Evolutionary conservation across 2,797 vertebrate species (phyloP).

Genomic region (Scomberomorus guttatus): DNA sequence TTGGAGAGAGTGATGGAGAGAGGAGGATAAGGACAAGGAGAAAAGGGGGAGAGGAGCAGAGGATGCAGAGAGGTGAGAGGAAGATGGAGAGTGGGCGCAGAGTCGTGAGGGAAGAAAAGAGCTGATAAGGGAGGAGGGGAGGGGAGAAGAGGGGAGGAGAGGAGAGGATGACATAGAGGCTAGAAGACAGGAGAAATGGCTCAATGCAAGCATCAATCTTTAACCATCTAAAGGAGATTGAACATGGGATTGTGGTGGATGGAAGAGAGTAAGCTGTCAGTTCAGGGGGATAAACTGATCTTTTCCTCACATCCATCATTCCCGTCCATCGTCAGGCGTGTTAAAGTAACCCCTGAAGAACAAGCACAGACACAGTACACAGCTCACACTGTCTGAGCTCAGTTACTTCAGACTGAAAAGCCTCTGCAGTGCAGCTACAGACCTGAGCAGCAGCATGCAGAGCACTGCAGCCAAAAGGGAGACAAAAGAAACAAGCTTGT

Average conservation of each 20-base stretch:
- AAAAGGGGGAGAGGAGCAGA: background rate
- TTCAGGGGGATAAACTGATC: constrained; percentile 6
- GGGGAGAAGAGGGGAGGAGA: background rate
- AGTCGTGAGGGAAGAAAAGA: constrained; percentile 41
- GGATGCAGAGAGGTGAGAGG: background rate
- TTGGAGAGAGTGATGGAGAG: constrained; percentile 1
- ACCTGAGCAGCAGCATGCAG: constrained; percentile 72
- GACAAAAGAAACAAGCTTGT: constrained; percentile 25
- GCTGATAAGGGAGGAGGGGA: constrained; percentile 21
- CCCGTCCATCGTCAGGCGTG: background rate
- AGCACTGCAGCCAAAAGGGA: constrained; percentile 52
- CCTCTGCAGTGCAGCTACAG: constrained; percentile 86
- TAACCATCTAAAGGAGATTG: background rate
- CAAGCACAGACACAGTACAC: background rate
- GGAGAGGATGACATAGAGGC: background rate
- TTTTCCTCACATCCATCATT: constrained; percentile 4
- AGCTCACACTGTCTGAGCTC: constrained; percentile 57
- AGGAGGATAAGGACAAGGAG: background rate
- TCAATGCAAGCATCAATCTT: constrained; percentile 31
- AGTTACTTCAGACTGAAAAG: constrained; percentile 64
- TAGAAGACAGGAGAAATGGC: background rate
- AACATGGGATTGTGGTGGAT: background rate
- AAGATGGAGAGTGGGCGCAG: constrained; percentile 36
- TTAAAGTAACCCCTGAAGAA: background rate
- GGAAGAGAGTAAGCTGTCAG: constrained; percentile 5